A percentile compares a stretch with the other conserved stretches of the same genome.
These are phyloP conservation scores for Glaucidium brasilianum DNA, from an alignment of 2,113 vertebrate genomes.

Conservation along the genomic window DNA sequence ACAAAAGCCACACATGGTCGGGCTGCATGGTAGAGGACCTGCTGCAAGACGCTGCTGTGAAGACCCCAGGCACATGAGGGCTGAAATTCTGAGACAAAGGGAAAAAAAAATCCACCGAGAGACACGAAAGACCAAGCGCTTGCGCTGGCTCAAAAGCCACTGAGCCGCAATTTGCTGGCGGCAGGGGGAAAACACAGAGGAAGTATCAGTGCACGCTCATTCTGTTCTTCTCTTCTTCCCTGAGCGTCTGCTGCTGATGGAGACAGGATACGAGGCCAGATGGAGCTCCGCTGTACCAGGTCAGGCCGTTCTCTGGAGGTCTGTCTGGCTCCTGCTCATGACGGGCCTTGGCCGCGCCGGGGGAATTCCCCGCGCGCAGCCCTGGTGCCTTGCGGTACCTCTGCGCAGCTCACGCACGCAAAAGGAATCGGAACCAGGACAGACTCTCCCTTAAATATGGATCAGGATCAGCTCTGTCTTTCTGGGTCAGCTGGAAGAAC, in stretches of 20 bases:
- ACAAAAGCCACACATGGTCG: rapidly evolving
- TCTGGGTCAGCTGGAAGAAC: conserved; percentile 36
- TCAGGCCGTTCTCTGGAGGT: neutral
- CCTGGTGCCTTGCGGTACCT: neutral
- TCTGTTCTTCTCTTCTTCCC: neutral
- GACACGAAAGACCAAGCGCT: rapidly evolving
- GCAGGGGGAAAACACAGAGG: neutral
- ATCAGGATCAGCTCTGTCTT: neutral
- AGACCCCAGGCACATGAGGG: rapidly evolving
- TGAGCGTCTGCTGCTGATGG: neutral
- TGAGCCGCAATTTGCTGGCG: rapidly evolving
- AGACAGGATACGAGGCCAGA: neutral
- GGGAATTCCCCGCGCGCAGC: neutral
- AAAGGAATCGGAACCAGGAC: conserved; percentile 5
- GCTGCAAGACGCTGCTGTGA: neutral
- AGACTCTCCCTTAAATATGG: neutral
- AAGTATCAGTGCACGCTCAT: rapidly evolving
- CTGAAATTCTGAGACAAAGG: neutral
- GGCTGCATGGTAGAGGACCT: rapidly evolving
- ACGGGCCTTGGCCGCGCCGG: rapidly evolving
- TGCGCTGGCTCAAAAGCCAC: neutral
- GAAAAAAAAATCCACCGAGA: neutral
- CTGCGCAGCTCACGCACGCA: neutral
- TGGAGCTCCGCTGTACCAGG: neutral
- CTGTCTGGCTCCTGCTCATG: neutral